Evolutionary conservation across 2,797 vertebrate genomes (phyloP), one percentile per base, ranked within the genome.

Genomic region (Erpetoichthys calabaricus): DNA sequence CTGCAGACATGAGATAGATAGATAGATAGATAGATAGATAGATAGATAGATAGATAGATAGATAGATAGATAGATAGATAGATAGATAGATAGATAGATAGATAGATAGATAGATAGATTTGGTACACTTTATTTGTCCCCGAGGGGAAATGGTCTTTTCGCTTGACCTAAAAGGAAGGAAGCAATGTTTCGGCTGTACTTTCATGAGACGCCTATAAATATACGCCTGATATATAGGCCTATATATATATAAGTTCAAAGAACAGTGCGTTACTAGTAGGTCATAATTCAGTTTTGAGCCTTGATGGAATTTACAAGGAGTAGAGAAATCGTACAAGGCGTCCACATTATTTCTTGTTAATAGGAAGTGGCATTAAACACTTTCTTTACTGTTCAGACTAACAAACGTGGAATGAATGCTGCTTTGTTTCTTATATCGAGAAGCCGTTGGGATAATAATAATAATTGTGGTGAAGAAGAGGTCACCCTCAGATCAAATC

Each of bases 381-480:
- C 83, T 88, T 86, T 82, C 73, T 76, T 25, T 79, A 72, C 72
- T 74, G 73, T 74, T 74, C 72, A 67, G 70, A 71, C 73, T 68
- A 73, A 75, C 74, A 80, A 72, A 64, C 67, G 64, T 59, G 65
- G 74, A 65, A 80, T 82, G 77, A 86, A 86, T 75, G 72, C 68
- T 57, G 68, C 79, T 82, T 82, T 82, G 84, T 83, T 79, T 77
- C 72, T 68, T 42, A 66, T 69, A 64, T 63, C 55, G 63, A 67
- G 61, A 75, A 81, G 80, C 70, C 64, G 75, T 73, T 75, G 75
- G 75, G 71, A 78, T 86, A 83, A 83, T 82, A 85, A 70, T 85
- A 80, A 84, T 81, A 81, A 75, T 75, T 77, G 76, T 75, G 77
- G 80, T 86, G 75, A 87, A 86, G 85, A 84, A 83, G 81, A 81